A percentile compares a stretch with the other conserved stretches of the same genome.
phyloP scores from a whole-genome alignment of 2,888 invertebrate genomes.

The Tipula unca region DNA sequence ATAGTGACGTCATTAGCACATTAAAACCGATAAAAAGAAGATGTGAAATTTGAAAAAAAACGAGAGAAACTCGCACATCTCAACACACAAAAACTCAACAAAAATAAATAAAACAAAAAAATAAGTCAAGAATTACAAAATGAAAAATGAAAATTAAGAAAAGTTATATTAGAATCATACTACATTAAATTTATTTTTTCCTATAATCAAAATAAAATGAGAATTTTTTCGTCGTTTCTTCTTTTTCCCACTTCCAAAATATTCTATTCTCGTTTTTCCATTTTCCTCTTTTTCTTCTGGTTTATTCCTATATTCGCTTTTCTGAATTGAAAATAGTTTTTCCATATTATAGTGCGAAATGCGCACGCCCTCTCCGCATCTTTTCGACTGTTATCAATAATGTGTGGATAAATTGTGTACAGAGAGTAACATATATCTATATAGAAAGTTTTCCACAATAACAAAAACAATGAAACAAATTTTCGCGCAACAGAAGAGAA shows the following conservation, averaged over 20 bases:
- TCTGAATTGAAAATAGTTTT: neutral
- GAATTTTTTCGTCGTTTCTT: neutral
- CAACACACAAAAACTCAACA: neutral
- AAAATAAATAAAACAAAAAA: neutral
- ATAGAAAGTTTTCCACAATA: neutral
- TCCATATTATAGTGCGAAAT: neutral
- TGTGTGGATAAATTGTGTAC: neutral
- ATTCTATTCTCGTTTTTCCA: neutral
- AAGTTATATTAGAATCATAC: conserved; percentile 14
- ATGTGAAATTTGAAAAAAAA: neutral
- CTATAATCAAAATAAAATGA: neutral
- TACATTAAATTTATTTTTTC: neutral
- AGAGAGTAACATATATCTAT: neutral
- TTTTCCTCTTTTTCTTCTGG: neutral
- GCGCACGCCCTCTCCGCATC: neutral
- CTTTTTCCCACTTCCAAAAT: neutral
- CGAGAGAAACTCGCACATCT: neutral
- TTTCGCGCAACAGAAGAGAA: conserved; percentile 8
- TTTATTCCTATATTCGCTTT: neutral
- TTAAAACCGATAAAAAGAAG: neutral
- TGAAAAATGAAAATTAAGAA: conserved; percentile 2
- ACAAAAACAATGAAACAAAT: neutral
- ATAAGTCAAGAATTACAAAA: conserved; percentile 3
- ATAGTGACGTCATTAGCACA: conserved; percentile 37
- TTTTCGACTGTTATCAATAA: neutral